Conservation (phyloP, 2,113 vertebrate species). For the Herpetotheres cachinnans region DNA sequence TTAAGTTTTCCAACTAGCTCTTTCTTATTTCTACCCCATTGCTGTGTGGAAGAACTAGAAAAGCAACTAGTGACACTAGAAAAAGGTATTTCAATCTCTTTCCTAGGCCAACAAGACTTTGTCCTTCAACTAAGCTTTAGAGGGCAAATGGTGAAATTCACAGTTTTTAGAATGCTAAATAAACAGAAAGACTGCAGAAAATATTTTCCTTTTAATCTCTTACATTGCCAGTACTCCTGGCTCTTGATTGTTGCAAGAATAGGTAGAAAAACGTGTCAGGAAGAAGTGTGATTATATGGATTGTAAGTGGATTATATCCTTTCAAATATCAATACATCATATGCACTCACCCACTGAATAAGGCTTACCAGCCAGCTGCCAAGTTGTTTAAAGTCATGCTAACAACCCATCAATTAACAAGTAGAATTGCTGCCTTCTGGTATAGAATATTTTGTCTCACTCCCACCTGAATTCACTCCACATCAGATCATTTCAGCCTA, state of each 20-base stretch:
- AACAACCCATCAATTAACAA: slow-evolving; percentile 44
- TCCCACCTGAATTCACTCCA: slow-evolving; percentile 15
- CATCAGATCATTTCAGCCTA: not conserved
- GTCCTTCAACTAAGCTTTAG: not conserved
- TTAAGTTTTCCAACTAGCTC: not conserved
- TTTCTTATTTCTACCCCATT: not conserved
- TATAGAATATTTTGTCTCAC: not conserved
- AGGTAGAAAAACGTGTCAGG: not conserved
- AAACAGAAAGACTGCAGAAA: not conserved
- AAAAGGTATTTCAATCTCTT: not conserved
- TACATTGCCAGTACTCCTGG: not conserved
- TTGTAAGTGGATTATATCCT: not conserved
- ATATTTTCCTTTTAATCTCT: not conserved
- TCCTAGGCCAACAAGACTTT: not conserved
- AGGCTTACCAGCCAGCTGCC: slow-evolving; percentile 16
- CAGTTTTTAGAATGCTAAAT: not conserved
- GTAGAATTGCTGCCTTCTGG: slow-evolving; percentile 26
- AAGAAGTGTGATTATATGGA: not conserved
- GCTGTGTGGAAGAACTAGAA: not conserved
- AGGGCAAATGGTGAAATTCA: not conserved
- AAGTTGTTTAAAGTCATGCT: slow-evolving; percentile 15
- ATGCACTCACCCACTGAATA: not conserved
- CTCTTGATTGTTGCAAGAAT: not conserved
- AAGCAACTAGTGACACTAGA: not conserved
- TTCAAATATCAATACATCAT: slow-evolving; percentile 30